A percentile compares a stretch with the other conserved stretches of the same genome.
These are phyloP conservation scores for Osedax frankpressi DNA, from an alignment of 2,888 invertebrate genomes.

Conservation along the genomic window DNA sequence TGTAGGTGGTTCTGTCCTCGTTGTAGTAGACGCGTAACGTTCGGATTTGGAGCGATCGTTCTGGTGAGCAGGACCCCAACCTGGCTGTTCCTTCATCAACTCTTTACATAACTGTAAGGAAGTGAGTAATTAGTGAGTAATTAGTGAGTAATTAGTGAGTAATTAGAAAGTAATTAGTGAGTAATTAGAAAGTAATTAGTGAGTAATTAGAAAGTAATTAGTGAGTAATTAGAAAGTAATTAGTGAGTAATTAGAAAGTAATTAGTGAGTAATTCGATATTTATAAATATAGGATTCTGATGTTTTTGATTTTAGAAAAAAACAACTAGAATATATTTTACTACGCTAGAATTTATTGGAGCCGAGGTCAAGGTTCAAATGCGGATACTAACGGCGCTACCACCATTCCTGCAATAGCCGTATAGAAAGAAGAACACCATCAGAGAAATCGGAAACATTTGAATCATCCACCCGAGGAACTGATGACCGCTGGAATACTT, in stretches of 20 bases:
- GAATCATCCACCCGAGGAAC: slow-evolving; percentile 44
- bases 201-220: no score
- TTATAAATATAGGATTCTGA: no score
- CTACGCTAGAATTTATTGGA: no score
- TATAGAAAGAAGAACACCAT: slow-evolving; percentile 38
- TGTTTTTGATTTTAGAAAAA: no score
- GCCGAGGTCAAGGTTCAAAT: no score
- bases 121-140: neutral
- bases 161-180: no score
- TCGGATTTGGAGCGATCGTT: neutral
- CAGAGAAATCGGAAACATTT: slow-evolving; percentile 37
- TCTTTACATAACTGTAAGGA: neutral
- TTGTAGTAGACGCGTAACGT: neutral
- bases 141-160: no score
- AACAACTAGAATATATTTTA: no score
- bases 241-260: no score
- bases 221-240: no score
- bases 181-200: no score
- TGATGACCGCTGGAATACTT: slow-evolving; percentile 39
- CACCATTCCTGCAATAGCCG: slow-evolving; percentile 37
- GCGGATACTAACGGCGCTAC: slow-evolving; percentile 19
- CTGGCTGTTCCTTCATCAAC: slow-evolving; percentile 4
- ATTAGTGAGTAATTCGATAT: no score
- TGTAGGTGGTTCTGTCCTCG: neutral
- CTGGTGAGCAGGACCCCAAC: slow-evolving; percentile 6